Conservation (phyloP, 2,888 invertebrate genomes). For the Hecatera dysodea region DNA sequence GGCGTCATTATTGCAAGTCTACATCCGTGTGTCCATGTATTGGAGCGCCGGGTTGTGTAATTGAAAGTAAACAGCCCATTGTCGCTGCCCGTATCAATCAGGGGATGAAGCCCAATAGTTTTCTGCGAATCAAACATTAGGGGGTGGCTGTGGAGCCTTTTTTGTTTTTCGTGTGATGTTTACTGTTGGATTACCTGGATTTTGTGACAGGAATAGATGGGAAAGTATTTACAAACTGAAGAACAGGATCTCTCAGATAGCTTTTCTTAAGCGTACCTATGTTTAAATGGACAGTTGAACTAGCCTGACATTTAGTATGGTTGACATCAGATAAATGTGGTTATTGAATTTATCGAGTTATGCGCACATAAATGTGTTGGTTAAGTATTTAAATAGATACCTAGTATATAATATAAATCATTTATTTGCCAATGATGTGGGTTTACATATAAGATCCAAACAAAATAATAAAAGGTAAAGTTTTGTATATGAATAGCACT, state of each 20-base stretch:
- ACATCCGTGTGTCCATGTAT: constrained; percentile 61
- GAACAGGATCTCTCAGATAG: neutral
- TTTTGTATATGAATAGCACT: too few species aligned
- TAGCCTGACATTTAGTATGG: too few species aligned
- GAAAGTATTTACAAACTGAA: too few species aligned
- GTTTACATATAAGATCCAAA: too few species aligned
- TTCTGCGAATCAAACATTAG: constrained; percentile 70
- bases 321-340: too few species aligned
- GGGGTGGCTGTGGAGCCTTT: constrained; percentile 42
- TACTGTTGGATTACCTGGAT: constrained; percentile 26
- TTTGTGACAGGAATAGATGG: neutral
- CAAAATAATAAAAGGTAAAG: too few species aligned
- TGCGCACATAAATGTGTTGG: too few species aligned
- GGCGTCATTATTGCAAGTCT: constrained; percentile 33
- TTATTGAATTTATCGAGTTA: too few species aligned
- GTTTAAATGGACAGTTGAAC: too few species aligned
- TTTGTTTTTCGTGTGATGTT: constrained; percentile 24
- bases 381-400: too few species aligned
- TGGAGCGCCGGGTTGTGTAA: constrained; percentile 78
- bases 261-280: neutral
- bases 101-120: constrained; percentile 73
- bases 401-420: too few species aligned
- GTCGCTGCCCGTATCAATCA: constrained; percentile 89
- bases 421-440: too few species aligned
- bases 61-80: constrained; percentile 89